These are phyloP conservation scores for Myanophis thanlyinensis DNA, from an alignment of 2,113 vertebrate genomes.

Conservation along the genomic window DNA sequence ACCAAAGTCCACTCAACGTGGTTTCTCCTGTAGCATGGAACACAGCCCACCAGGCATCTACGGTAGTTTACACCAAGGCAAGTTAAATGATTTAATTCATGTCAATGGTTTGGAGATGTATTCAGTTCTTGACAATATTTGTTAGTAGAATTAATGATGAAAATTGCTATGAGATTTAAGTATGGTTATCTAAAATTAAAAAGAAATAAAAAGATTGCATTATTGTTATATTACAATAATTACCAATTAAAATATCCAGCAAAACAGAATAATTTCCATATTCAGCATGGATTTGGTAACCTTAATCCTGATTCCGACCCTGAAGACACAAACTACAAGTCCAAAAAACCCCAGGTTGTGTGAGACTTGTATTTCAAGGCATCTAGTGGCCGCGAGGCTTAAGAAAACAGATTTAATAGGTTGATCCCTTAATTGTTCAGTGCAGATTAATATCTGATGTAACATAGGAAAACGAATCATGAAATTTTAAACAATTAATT, in stretches of 20 bases:
- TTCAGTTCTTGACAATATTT: background rate
- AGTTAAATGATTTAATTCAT: background rate
- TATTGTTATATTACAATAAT: constrained; percentile 21
- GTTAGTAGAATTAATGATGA: background rate
- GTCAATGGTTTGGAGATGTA: background rate
- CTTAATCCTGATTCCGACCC: background rate
- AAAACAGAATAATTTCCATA: background rate
- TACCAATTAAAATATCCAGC: constrained; percentile 35
- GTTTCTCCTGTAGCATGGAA: background rate
- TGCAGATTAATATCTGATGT: background rate
- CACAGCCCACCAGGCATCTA: background rate
- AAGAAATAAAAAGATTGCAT: background rate
- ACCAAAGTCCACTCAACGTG: background rate
- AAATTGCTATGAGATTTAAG: background rate
- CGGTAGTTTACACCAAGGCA: background rate
- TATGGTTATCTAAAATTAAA: background rate
- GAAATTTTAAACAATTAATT: background rate
- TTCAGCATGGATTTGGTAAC: background rate
- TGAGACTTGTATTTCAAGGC: background rate
- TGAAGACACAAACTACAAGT: background rate
- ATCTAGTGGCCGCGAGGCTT: background rate
- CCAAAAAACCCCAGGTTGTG: background rate
- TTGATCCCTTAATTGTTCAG: background rate
- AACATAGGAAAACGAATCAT: background rate
- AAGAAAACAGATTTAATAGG: background rate